Evolutionary conservation across 2,888 invertebrate species (phyloP).

Genomic region (Serrognathus titanus): DNA sequence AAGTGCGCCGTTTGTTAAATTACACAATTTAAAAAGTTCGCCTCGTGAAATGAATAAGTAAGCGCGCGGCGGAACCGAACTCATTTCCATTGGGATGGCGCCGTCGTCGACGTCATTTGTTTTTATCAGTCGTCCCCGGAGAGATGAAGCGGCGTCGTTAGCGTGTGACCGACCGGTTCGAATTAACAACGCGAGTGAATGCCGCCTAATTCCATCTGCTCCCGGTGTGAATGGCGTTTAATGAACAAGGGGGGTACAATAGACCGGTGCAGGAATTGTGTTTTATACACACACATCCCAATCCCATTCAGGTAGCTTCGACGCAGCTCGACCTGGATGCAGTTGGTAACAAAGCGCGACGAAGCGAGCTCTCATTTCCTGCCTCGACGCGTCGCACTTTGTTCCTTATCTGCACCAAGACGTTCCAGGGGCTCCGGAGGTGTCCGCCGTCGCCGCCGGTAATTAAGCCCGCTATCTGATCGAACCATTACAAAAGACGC

Average conservation of each 20-base stretch:
- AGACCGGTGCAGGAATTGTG: not conserved
- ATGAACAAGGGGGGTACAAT: constrained; percentile 18
- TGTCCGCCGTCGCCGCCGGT: constrained; percentile 25
- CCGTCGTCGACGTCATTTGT: constrained; percentile 49
- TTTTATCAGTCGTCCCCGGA: constrained; percentile 45
- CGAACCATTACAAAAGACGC: constrained; percentile 26
- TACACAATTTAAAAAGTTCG: constrained; percentile 52
- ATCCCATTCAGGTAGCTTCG: constrained; percentile 20
- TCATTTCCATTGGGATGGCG: constrained; percentile 46
- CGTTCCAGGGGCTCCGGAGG: constrained; percentile 28
- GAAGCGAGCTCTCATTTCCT: constrained; percentile 26
- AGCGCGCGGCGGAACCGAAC: constrained; percentile 44
- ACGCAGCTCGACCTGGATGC: constrained; percentile 10
- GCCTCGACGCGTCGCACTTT: constrained; percentile 22
- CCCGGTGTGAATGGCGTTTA: constrained; percentile 19
- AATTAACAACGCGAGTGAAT: constrained; percentile 17
- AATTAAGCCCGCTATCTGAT: constrained; percentile 31
- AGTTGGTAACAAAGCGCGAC: constrained; percentile 12
- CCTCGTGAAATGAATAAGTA: constrained; percentile 52
- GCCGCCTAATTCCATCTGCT: constrained; percentile 17
- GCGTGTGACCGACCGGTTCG: constrained; percentile 4
- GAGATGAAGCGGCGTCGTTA: constrained; percentile 23
- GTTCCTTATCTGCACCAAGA: constrained; percentile 26
- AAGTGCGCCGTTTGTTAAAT: constrained; percentile 44
- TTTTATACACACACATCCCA: constrained; percentile 18